Evolutionary conservation across 2,888 invertebrate species (phyloP).

Genomic region (Agrochola circellaris): DNA sequence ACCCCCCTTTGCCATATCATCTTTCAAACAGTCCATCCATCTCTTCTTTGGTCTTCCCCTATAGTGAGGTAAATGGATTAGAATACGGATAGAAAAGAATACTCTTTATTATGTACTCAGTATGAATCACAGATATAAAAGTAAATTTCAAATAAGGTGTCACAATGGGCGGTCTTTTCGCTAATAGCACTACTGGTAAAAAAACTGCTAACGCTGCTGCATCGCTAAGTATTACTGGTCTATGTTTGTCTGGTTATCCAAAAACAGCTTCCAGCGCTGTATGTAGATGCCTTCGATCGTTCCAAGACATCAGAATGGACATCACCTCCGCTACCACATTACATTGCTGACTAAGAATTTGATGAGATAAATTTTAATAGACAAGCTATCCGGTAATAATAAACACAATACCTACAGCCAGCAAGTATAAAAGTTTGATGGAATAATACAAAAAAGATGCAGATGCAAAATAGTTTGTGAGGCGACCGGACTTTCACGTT

Average conservation of each 20-base stretch:
- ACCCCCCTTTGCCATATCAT: too few species aligned
- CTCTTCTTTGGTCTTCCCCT: background rate
- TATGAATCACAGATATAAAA: background rate
- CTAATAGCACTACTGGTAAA: background rate
- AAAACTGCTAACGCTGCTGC: background rate
- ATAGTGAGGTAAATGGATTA: too few species aligned
- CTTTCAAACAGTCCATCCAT: background rate
- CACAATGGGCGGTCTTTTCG: background rate
- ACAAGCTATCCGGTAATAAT: background rate
- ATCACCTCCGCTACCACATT: background rate
- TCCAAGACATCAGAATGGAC: background rate
- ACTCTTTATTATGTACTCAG: background rate
- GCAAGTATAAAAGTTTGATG: background rate
- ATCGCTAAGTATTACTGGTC: background rate
- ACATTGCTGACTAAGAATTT: background rate
- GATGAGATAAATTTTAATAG: background rate
- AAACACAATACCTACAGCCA: slow-evolving; percentile 5
- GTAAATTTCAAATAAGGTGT: background rate
- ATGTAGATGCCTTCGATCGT: background rate
- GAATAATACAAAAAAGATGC: slow-evolving; percentile 2
- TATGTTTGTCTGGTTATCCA: background rate
- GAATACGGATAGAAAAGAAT: background rate
- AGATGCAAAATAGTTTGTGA: slow-evolving; percentile 16
- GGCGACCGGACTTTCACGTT: slow-evolving; percentile 24
- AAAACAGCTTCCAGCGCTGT: background rate